Base-by-base conservation (phyloP, 2,113 vertebrate species). In the Donacobius atricapilla region DNA sequence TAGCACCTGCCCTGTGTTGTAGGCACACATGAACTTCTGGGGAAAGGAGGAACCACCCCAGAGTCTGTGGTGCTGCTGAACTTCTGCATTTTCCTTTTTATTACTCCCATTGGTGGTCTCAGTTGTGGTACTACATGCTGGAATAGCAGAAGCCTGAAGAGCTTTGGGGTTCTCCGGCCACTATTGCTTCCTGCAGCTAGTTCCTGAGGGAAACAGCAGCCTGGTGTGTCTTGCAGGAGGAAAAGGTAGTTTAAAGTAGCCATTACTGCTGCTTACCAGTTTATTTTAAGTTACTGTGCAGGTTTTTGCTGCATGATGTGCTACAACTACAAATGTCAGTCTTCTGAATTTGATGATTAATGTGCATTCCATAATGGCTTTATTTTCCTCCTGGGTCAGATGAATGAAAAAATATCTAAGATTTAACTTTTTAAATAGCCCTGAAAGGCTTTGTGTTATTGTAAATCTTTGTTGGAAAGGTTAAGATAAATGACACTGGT, bases 61-160 rank as follows among this genome's bases (percentile, higher is more conserved):
- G 48, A 48, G 22, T 12, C 22, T 66, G 54, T 31, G 22, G 15
- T 65, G 50, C 28, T 40, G 20, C 79, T 65, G 54, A 48, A 60
- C 27, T 79, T 88, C 57, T 69, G 58, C 19, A 9, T 69, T 92
- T 81, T 83, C 51, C 30, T 14, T 61, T 70, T 63, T 61, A 21
- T 48, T 77, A 13, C 33, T 78, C 21, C 13, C 8, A 6, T 42
- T 58, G 7, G 20, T 65, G 58, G 25, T 72, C 37, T 85, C 30
- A 47, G 33, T 3, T 77, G 30, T 1, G 8, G 25, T 35, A 72
- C 28, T 68, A 22, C 0, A 6, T 1, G 1, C 15, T 58, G 40
- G 7, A 21, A 22, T 8, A 56, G 48, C 37, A 92, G 48, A 76
- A 88, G 8, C 37, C n/a, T 75, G 50, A 70, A 54, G 50, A 83